phyloP scores from a whole-genome alignment of 2,888 invertebrate genomes.

The Serripes groenlandicus region DNA sequence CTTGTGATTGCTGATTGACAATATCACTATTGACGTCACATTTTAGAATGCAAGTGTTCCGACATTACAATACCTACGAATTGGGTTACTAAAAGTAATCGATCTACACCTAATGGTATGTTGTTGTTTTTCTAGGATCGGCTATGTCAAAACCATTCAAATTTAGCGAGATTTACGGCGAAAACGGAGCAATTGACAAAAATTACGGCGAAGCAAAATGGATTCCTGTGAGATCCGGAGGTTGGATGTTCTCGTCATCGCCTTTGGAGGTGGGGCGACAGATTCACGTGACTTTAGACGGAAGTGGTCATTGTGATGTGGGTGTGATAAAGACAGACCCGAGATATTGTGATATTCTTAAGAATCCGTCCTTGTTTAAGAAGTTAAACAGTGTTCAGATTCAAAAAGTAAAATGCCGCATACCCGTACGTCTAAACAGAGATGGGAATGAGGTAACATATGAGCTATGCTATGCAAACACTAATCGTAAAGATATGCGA shows the following conservation, averaged over 20 bases:
- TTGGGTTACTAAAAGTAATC: too few species aligned
- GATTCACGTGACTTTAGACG: slow-evolving; percentile 24
- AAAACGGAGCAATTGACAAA: slow-evolving; percentile 28
- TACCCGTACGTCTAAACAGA: slow-evolving; percentile 22
- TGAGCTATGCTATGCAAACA: too few species aligned
- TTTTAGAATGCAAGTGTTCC: too few species aligned
- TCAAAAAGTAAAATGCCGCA: slow-evolving; percentile 26
- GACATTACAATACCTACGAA: too few species aligned
- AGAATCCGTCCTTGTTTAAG: slow-evolving; percentile 6
- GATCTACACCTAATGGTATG: too few species aligned
- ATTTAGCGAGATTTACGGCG: slow-evolving; percentile 32
- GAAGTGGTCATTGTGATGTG: slow-evolving; percentile 47
- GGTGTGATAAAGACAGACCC: slow-evolving; percentile 38
- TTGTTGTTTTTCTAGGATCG: not conserved
- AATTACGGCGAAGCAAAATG: slow-evolving; percentile 24
- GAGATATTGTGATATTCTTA: not conserved
- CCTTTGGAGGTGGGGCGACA: slow-evolving; percentile 26
- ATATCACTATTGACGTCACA: too few species aligned
- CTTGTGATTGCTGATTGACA: too few species aligned
- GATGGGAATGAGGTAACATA: slow-evolving; percentile 43
- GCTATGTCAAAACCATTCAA: slow-evolving; percentile 10
- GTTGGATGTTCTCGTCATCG: slow-evolving; percentile 17
- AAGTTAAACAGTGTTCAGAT: slow-evolving; percentile 41
- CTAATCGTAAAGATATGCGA: too few species aligned
- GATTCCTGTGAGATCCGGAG: slow-evolving; percentile 19